Conservation (phyloP, 2,888 invertebrate genomes). For the Schrankia costaestrigalis region DNA sequence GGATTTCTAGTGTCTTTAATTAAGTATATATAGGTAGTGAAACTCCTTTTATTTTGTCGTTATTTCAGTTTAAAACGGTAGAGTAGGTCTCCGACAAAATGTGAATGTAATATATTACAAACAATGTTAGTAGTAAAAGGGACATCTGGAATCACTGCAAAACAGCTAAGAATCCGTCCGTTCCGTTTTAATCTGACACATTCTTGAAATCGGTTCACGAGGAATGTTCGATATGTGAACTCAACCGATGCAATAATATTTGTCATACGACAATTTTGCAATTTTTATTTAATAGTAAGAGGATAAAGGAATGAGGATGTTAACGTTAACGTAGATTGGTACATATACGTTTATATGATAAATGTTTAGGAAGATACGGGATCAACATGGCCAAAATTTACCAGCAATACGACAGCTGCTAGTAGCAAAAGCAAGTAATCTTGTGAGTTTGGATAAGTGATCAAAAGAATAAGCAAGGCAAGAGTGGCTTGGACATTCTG, state of each 20-base stretch:
- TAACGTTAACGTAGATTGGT: too few relatives aligned
- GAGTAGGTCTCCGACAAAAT: slow-evolving; percentile 24
- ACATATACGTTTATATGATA: too few relatives aligned
- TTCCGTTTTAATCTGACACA: slow-evolving; percentile 39
- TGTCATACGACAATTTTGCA: too few relatives aligned
- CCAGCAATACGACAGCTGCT: too few relatives aligned
- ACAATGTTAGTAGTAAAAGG: slow-evolving; percentile 35
- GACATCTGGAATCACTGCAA: slow-evolving; percentile 51
- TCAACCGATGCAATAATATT: slow-evolving; percentile 32
- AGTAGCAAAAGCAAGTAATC: too few relatives aligned
- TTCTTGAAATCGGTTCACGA: slow-evolving; percentile 43
- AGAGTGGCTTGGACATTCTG: too few relatives aligned
- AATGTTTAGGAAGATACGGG: too few relatives aligned
- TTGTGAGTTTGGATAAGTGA: too few relatives aligned
- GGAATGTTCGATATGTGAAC: slow-evolving; percentile 46
- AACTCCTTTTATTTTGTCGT: slow-evolving; percentile 34
- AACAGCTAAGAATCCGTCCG: slow-evolving; percentile 40
- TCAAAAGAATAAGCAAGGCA: too few relatives aligned
- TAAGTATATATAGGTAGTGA: slow-evolving; percentile 25
- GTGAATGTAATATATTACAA: slow-evolving; percentile 38
- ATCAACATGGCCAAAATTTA: too few relatives aligned
- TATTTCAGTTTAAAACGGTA: slow-evolving; percentile 10
- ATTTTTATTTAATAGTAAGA: too few relatives aligned
- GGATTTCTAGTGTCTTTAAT: slow-evolving; percentile 25
- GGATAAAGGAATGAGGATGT: too few relatives aligned